Conservation (phyloP, 2,113 vertebrate genomes). For the Oenanthe oenanthe region DNA sequence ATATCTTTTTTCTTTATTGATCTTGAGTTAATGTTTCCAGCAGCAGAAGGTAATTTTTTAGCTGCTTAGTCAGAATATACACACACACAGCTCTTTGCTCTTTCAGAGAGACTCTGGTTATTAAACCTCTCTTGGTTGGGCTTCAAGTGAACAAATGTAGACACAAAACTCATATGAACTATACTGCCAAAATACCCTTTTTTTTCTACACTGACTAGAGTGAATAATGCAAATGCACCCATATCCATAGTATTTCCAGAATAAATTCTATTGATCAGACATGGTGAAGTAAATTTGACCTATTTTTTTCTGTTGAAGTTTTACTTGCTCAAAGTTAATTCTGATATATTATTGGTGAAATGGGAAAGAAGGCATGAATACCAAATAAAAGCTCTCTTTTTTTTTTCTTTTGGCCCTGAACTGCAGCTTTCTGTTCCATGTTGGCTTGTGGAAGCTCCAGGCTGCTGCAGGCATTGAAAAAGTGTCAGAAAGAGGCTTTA, state of each 20-base stretch:
- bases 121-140: fast-evolving
- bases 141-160: not conserved
- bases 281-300: not conserved
- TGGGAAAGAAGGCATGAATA: not conserved
- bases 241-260: not conserved
- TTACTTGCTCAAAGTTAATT: not conserved
- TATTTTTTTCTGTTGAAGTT: not conserved
- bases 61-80: not conserved
- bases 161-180: not conserved
- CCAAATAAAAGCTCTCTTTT: not conserved
- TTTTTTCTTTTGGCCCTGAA: not conserved
- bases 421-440: not conserved
- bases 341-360: not conserved
- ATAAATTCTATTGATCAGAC: not conserved
- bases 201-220: not conserved
- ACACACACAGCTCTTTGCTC: fast-evolving
- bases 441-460: not conserved
- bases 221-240: not conserved
- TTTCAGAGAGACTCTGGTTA: not conserved
- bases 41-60: not conserved
- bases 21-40: not conserved
- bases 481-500: not conserved
- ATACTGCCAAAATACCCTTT: not conserved
- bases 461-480: not conserved
- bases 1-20: not conserved